A percentile compares a stretch with the other conserved stretches of the same genome.
These are phyloP conservation scores for Notocelia uddmanniana DNA, from an alignment of 2,888 invertebrate species.

Conservation along the genomic window DNA sequence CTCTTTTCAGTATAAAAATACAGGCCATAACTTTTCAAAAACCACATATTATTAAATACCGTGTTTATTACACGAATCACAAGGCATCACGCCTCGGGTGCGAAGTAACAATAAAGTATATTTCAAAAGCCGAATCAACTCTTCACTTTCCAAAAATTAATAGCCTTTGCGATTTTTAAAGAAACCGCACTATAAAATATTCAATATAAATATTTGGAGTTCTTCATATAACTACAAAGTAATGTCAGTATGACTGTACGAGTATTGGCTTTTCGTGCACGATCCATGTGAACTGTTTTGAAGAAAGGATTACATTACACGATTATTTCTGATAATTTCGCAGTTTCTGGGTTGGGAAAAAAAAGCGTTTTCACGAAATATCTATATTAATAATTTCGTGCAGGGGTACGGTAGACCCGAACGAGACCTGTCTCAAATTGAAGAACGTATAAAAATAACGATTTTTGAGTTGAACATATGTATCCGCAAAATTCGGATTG, in stretches of 20 bases:
- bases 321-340: background rate
- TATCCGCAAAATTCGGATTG: too few species aligned
- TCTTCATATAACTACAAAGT: conserved; percentile 17
- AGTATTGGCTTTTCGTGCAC: conserved; percentile 18
- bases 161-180: conserved; percentile 61
- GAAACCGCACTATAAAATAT: conserved; percentile 54
- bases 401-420: too few species aligned
- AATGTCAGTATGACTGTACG: background rate
- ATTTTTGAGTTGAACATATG: too few species aligned
- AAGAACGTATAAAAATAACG: too few species aligned
- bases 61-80: conserved; percentile 10
- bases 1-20: background rate
- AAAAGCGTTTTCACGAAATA: conserved; percentile 1
- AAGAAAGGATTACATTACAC: conserved; percentile 66
- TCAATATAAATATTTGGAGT: conserved; percentile 48
- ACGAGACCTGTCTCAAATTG: too few species aligned
- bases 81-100: conserved; percentile 2
- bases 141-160: conserved; percentile 64
- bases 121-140: conserved; percentile 38
- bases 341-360: background rate
- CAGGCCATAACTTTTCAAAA: conserved; percentile 16
- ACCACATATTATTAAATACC: conserved; percentile 23
- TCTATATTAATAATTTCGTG: too few species aligned
- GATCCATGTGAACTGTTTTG: conserved; percentile 46
- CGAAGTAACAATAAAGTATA: conserved; percentile 20